Evolutionary conservation across 1,140 invertebrate genomes (phyloP).

Genomic region (Kradibia gibbosae): DNA sequence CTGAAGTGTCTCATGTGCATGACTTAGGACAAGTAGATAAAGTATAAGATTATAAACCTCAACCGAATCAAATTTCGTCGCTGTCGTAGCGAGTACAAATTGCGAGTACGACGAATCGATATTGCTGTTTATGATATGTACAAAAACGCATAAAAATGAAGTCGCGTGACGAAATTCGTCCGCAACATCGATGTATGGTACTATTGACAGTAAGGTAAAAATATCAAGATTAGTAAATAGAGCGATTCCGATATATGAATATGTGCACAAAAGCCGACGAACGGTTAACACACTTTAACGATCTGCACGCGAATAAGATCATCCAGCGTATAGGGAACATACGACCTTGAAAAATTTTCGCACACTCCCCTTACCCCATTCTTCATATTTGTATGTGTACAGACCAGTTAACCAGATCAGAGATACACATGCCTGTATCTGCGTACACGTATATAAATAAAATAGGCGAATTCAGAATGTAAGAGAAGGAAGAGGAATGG

Average conservation of each 20-base stretch:
- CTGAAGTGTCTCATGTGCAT: neutral
- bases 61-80: neutral
- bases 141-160: neutral
- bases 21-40: neutral
- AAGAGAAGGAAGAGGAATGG: neutral
- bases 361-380: conserved; percentile 24
- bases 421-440: neutral
- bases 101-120: neutral
- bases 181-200: neutral
- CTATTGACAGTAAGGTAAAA: conserved; percentile 30
- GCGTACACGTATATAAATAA: conserved; percentile 22
- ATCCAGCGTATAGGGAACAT: neutral
- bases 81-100: neutral
- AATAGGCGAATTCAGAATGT: conserved; percentile 2
- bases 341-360: conserved; percentile 40
- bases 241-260: neutral
- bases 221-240: conserved; percentile 8
- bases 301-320: conserved; percentile 18
- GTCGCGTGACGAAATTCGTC: neutral
- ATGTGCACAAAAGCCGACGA: neutral
- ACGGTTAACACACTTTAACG: conserved; percentile 23
- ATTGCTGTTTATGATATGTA: neutral
- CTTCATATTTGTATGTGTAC: neutral
- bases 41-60: neutral
- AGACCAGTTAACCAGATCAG: conserved; percentile 24